Base-by-base conservation (phyloP, 2,797 vertebrate species). In the Enteromius trimaculatus region DNA sequence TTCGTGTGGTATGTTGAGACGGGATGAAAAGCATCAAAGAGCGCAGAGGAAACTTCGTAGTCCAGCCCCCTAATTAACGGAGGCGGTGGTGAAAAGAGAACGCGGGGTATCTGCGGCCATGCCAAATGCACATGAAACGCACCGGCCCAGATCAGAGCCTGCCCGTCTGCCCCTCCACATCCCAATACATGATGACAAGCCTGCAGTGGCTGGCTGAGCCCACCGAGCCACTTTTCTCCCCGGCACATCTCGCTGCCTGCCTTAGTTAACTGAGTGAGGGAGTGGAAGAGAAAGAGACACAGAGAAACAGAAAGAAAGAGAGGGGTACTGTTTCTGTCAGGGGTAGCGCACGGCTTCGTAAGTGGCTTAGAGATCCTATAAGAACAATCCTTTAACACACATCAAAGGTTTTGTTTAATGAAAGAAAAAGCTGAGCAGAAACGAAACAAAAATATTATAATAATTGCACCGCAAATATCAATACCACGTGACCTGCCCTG, bases 121-220 rank as follows among this genome's bases (percentile, higher is more conserved):
- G 94, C 93, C 94, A 95, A 93, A 92, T 90, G 92, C 92, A 94
- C 93, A 94, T 95, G 92, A 95, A 95, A 94, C 92, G 90, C 92
- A 90, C 93, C 92, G 93, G 91, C 92, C 88, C 91, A 90, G 92
- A 94, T 94, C 93, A 93, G 92, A 93, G 92, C 91, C 90, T 90
- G 92, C 89, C 92, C 85, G 92, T 92, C 92, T 93, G 90, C 90
- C 92, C 91, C 93, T 92, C 68, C 84, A 88, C 91, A 88, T 92
- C 90, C 93, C 90, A 89, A 89, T 91, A 91, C 91, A 92, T 89
- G 92, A 93, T 91, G 92, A 92, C 92, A 92, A 92, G 87, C 89
- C 85, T 84, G 82, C 76, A 84, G 68, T 74, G 75, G 58, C 82
- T 81, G 81, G 69, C 58, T 77, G 72, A 51, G 80, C 62, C 81